A percentile compares a stretch with the other conserved stretches of the same genome.
These are phyloP conservation scores for Gephyroberyx darwinii DNA, from an alignment of 2,797 vertebrate genomes.

Conservation along the genomic window DNA sequence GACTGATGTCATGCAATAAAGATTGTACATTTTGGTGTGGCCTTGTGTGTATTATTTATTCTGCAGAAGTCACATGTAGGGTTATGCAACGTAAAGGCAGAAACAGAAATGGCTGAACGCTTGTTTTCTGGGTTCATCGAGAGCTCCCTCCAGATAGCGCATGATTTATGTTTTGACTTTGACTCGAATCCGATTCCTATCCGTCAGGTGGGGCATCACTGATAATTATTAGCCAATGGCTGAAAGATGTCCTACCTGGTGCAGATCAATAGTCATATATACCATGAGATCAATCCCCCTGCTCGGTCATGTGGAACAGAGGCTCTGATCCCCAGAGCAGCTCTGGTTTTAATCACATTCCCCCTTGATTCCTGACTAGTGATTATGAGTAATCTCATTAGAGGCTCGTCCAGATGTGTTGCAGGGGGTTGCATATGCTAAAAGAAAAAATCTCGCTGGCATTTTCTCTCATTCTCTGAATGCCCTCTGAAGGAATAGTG, in stretches of 20 bases:
- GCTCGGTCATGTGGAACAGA: constrained; percentile 34
- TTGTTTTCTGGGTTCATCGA: constrained; percentile 3
- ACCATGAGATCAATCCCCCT: constrained; percentile 58
- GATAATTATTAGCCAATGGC: constrained; percentile 64
- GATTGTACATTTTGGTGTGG: neutral
- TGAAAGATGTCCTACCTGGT: constrained; percentile 54
- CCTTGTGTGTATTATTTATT: constrained; percentile 13
- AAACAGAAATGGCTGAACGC: constrained; percentile 6
- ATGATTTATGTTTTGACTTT: constrained; percentile 36
- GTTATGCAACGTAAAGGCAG: neutral
- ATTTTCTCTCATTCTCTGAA: neutral
- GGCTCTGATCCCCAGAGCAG: constrained; percentile 24
- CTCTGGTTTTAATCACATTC: constrained; percentile 52
- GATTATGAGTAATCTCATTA: constrained; percentile 55
- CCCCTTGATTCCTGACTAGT: constrained; percentile 55
- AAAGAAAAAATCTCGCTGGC: constrained; percentile 25
- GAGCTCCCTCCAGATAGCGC: neutral
- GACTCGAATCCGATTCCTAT: constrained; percentile 33
- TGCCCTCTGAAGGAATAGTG: neutral
- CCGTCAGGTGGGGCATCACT: constrained; percentile 44
- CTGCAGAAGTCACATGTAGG: neutral
- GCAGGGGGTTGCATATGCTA: constrained; percentile 12
- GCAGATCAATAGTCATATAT: constrained; percentile 71
- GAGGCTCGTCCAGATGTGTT: constrained; percentile 22
- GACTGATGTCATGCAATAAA: constrained; percentile 25